Base-by-base conservation (phyloP, 2,888 invertebrate genomes). In the Melieria picta region DNA sequence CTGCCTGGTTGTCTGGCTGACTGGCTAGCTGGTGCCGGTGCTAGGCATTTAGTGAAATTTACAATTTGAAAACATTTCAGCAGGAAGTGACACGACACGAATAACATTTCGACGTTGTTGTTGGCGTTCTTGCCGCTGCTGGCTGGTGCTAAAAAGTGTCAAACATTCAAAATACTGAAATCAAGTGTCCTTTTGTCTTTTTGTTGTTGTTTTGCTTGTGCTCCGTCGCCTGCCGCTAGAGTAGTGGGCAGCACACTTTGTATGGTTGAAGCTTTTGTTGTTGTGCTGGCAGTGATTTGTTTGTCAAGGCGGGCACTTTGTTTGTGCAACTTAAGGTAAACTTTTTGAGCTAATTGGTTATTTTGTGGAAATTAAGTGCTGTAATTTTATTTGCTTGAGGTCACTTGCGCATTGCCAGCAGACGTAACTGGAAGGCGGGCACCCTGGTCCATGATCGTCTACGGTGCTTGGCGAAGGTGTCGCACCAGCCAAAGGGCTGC, bases 341-440 rank as follows among this genome's bases (percentile, higher is more conserved):
- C 81, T 84, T 84, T 83, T 79, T 74, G 79, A 84, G 84, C 84
- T 84, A 84, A 84, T 84, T 84, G 84, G 79, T 84, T 84, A 85
- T 84, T 84, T 84, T 84, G 84, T 84, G 84, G 85, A 83, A 84
- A 84, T 84, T 84, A 84, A 84, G 84, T 83, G 84, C 81, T 83
- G 84, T 84, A 84, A 84, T 85, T 83, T 84, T 83, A 84, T 84
- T 84, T 83, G 77, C 77, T 78, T 78, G 77, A 74, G 75, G 73
- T 76, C 74, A 75, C 75, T 77, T 77, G 73, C 74, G 74, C 70
- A 73, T 65, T 58, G 52, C 63, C 61, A 66, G 60, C 16, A 30
- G 30, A 30, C 30, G 30, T 3, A 30, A 30, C 30, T 1, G 30
- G 3, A 30, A 30, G 30, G 30, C 30, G 30, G 30, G 30, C 30